Conservation (phyloP, 1,140 invertebrate genomes). For the Riptortus pedestris region DNA sequence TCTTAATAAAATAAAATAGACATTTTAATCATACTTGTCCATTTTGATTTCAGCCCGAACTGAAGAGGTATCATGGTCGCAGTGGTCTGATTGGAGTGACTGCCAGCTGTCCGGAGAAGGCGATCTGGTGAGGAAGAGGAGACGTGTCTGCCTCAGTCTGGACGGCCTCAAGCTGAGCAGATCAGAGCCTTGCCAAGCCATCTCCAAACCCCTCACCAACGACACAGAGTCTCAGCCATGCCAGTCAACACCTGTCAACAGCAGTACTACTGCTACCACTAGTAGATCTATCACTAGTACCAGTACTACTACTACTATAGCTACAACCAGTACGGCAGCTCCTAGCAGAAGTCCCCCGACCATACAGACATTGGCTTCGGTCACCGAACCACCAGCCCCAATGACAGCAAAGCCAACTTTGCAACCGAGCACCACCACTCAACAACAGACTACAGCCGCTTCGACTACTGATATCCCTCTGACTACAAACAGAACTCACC, state of each 20-base stretch:
- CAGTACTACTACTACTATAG: not conserved
- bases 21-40: too few relatives aligned
- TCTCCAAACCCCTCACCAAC: constrained; percentile 11
- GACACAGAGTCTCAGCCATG: constrained; percentile 27
- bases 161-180: constrained; percentile 29
- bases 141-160: constrained; percentile 31
- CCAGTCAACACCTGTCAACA: not conserved
- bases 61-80: constrained; percentile 32
- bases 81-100: constrained; percentile 33
- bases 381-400: not conserved
- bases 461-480: not conserved
- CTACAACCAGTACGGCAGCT: not conserved
- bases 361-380: not conserved
- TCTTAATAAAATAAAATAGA: too few relatives aligned
- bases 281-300: not conserved
- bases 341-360: not conserved
- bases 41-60: constrained; percentile 18
- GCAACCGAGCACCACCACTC: not conserved
- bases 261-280: constrained; percentile 14
- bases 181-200: constrained; percentile 28
- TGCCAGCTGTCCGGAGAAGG: constrained; percentile 26
- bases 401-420: not conserved
- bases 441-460: not conserved
- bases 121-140: constrained; percentile 26
- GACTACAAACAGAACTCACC: not conserved